Base-by-base conservation (phyloP, 2,888 invertebrate genomes). In the Shargacucullia verbasci region DNA sequence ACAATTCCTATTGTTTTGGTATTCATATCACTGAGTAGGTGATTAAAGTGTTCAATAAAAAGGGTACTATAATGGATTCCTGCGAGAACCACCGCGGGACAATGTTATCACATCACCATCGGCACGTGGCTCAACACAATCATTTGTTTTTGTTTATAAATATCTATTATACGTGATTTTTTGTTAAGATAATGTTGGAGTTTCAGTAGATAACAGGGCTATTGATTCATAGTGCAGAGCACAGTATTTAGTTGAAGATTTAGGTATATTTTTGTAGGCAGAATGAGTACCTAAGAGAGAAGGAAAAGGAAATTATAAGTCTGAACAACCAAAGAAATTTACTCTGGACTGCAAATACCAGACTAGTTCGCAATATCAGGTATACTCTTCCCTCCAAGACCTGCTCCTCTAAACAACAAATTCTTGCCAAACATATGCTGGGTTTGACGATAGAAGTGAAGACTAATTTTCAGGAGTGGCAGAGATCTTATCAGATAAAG, bases 101-200 rank as follows among this genome's bases (percentile, higher is more conserved):
- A 90, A 90, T 91, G 87, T 88, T 91, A 92, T 92, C 92, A 70
- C 47, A n/a, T 38, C 70, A 81, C 83, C 83, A 91, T 92, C 90
- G 84, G 85, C 90, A 88, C 90, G 92, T 86, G 91, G 82, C 73
- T n/a, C 40, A 43, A 58, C 63, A 67, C 71, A 77, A 78, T 80
- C 70, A 79, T 78, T 75, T 82, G 83, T 85, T 85, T 83, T 84
- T 87, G 83, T 89, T 86, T 85, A 84, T 73, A 68, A 81, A 82
- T 80, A 68, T 70, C 61, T 61, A 7, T 37, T 61, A 7, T 29
- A 4, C 29, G 39, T 59, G 62, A 61, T 64, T 76, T 59, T 73
- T 64, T 62, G 49, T 59, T 9, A 13, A 56, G 49, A 62, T 60
- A 45, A 43, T 57, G 39, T 55, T 40, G n/a, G 27, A 55, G 52